A percentile compares a stretch with the other conserved stretches of the same genome.
Conservation (phyloP, 1,140 invertebrate genomes). For the Drosophila pandora region DNA sequence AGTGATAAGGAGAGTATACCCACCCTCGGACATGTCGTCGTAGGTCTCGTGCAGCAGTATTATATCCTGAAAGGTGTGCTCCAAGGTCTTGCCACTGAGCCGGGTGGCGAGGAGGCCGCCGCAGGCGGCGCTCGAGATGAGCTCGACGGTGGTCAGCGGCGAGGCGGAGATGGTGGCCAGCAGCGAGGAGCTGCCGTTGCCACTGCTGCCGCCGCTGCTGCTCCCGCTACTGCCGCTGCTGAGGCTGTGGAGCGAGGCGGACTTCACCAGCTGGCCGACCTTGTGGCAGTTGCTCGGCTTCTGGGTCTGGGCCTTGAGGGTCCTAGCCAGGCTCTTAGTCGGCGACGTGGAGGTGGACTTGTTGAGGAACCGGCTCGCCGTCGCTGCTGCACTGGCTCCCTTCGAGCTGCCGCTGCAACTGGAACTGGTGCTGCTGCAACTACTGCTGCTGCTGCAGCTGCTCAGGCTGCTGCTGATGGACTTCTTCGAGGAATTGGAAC, state of each 20-base stretch:
- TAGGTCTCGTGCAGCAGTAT: slow-evolving; percentile 81
- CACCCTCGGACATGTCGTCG: slow-evolving; percentile 88
- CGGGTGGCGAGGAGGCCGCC: slow-evolving; percentile 76
- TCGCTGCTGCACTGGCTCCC: slow-evolving; percentile 43
- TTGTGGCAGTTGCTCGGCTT: slow-evolving; percentile 52
- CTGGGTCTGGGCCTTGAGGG: slow-evolving; percentile 64
- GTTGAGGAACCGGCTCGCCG: slow-evolving; percentile 62
- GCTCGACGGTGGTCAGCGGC: slow-evolving; percentile 76
- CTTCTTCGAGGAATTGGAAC: slow-evolving; percentile 77
- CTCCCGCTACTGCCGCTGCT: slow-evolving; percentile 67
- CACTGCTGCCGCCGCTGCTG: slow-evolving; percentile 46
- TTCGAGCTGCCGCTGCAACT: slow-evolving; percentile 40
- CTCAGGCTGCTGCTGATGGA: slow-evolving; percentile 65
- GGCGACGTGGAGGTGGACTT: slow-evolving; percentile 68
- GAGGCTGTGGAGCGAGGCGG: slow-evolving; percentile 73
- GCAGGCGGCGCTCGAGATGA: slow-evolving; percentile 72
- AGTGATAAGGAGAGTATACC: not conserved
- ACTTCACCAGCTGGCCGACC: slow-evolving; percentile 72
- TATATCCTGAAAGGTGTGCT: slow-evolving; percentile 80
- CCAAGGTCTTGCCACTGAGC: slow-evolving; percentile 72
- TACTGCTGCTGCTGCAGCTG: slow-evolving; percentile 62
- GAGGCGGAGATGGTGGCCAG: slow-evolving; percentile 80
- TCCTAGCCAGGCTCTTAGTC: slow-evolving; percentile 58
- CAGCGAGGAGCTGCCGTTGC: slow-evolving; percentile 69
- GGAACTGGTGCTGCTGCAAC: slow-evolving; percentile 27